Evolutionary conservation across 1,140 invertebrate species (phyloP).

Genomic region (Aporrectodea caliginosa): DNA sequence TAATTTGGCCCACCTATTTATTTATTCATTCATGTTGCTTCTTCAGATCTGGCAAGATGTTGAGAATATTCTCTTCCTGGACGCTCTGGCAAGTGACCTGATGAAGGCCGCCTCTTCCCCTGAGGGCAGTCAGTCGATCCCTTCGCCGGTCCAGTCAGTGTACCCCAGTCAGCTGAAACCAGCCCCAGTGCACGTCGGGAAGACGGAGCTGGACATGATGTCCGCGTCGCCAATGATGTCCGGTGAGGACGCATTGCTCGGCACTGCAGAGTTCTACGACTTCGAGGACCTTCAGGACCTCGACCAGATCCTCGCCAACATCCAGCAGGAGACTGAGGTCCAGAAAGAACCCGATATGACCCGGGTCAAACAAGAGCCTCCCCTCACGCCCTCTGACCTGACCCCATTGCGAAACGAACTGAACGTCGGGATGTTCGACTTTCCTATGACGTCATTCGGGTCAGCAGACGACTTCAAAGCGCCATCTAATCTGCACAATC

Average conservation of each 20-base stretch:
- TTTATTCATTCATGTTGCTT: too few species aligned
- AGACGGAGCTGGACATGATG: not conserved
- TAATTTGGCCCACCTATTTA: too few species aligned
- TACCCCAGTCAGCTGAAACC: too few species aligned
- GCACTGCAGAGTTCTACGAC: not conserved
- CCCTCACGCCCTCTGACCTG: slow-evolving; percentile 13
- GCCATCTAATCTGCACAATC: too few species aligned
- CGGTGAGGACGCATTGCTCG: not conserved
- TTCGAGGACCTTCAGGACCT: slow-evolving; percentile 51
- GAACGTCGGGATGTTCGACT: not conserved
- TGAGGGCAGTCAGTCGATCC: not conserved
- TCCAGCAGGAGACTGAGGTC: slow-evolving; percentile 39
- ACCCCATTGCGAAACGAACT: not conserved
- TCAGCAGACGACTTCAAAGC: too few species aligned
- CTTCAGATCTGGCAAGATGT: not conserved
- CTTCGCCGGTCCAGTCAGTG: too few species aligned
- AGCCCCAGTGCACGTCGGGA: not conserved
- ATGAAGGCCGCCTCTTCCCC: not conserved
- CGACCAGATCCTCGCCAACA: slow-evolving; percentile 52
- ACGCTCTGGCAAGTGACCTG: not conserved
- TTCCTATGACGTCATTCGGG: not conserved
- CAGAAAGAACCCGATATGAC: slow-evolving; percentile 36
- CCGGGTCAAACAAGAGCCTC: slow-evolving; percentile 45
- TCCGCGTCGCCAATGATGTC: too few species aligned
- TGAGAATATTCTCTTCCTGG: not conserved